These are phyloP conservation scores for Noctua fimbriata DNA, from an alignment of 2,888 invertebrate species.

Conservation along the genomic window DNA sequence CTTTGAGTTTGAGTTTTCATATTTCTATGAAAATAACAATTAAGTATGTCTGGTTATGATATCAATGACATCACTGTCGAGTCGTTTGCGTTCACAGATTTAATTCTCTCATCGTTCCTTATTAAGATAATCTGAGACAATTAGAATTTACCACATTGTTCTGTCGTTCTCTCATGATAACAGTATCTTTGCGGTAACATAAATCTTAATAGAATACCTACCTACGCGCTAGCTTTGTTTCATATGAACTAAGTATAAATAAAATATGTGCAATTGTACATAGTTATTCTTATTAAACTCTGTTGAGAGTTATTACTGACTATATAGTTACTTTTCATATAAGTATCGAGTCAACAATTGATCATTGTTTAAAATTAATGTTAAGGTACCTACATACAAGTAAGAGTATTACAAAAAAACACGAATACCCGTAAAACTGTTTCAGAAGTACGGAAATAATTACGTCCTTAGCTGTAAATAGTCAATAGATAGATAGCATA, in stretches of 20 bases:
- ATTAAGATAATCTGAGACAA: conserved; percentile 55
- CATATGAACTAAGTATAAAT: neutral
- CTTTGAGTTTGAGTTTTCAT: too few relatives aligned
- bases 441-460: neutral
- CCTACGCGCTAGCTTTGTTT: neutral
- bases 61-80: conserved; percentile 23
- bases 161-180: conserved; percentile 37
- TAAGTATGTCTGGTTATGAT: neutral
- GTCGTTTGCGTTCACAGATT: conserved; percentile 8
- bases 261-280: neutral
- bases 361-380: neutral
- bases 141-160: conserved; percentile 51
- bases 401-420: neutral
- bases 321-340: neutral
- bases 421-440: neutral
- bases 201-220: neutral
- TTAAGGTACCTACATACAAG: neutral
- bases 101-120: conserved; percentile 20
- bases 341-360: too few relatives aligned
- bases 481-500: neutral
- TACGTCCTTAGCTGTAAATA: neutral
- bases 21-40: conserved; percentile 2
- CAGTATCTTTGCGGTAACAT: conserved; percentile 16
- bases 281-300: neutral
- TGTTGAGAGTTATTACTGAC: neutral